Evolutionary conservation across 2,113 vertebrate genomes (phyloP).

Genomic region (human (Homo sapiens)): GRCh38 chr2:226857001-226857500

Average conservation of each 20-base stretch:
- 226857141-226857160: background rate
- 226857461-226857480: background rate
- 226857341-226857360: background rate
- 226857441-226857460: background rate
- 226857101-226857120: background rate
- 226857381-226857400: background rate
- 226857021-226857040: constrained; percentile 3
- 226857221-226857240: background rate
- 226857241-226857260: background rate
- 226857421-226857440: background rate
- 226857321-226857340: background rate
- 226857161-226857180: background rate
- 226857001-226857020: background rate
- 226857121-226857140: background rate
- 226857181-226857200: constrained; percentile 14
- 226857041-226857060: background rate
- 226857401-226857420: background rate
- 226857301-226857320: background rate
- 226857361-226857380: background rate
- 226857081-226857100: background rate
- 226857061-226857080: background rate
- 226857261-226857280: background rate
- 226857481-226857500: background rate
- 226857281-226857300: background rate
- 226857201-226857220: background rate